Evolutionary conservation across 2,888 invertebrate species (phyloP), one percentile per base, ranked within the genome.

Genomic region (Andrena minutula): DNA sequence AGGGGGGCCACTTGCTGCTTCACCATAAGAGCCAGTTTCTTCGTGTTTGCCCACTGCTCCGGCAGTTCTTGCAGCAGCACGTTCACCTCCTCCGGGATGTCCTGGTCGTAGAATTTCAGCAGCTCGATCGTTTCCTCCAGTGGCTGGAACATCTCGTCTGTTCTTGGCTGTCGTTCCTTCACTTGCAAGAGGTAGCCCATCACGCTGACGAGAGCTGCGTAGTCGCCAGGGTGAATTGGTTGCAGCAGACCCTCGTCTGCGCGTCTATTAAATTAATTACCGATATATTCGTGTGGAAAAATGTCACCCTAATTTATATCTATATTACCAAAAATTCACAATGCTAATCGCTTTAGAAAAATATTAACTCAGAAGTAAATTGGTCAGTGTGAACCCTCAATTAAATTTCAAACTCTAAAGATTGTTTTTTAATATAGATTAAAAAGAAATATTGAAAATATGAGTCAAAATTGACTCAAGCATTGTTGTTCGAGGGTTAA

Each of bases 81-180:
- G 92, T 99, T 98, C 0, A 99, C 98, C 95, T 98, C 98, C 94
- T 99, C 99, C 0, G 99, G 98, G 92, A 99, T 97, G 93, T 99
- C 99, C 95, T 98, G 98, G 90, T 99, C 98, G 92, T 99, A 99
- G 91, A 97, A 97, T 94, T 98, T 98, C 0, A 99, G 94, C 6
- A 99, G 95, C 90, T 98, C 98, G 88, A 99, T 98, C 7, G 98
- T 99, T 93, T 98, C 98, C 88, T 98, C 97, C 73, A 99, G 95
- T 0, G 99, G 99, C 81, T 97, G 97, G 93, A 99, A 99, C 98
- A 99, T 99, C 89, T 98, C 98, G 92, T 99, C 99, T 0, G 99
- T 99, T 12, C 96, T 96, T 2, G 95, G 95, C 86, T 98, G 97
- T 53, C 99, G 95, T 91, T 99, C 99, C 94, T 98, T 98, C 0